Conservation (phyloP, 2,888 invertebrate species). For the Punctoribates punctum region DNA sequence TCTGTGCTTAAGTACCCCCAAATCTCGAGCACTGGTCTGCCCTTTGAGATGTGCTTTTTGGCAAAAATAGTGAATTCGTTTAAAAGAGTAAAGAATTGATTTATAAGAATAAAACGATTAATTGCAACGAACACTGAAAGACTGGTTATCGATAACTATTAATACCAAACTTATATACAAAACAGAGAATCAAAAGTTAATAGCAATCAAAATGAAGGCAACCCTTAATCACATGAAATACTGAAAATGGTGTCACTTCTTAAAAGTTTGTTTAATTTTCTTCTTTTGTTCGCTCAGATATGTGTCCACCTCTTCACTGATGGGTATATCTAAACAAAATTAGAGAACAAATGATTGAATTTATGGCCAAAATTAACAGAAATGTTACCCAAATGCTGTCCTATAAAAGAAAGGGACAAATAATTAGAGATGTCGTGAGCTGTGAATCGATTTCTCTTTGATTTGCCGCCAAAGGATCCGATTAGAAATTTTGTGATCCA, state of each 20-base stretch:
- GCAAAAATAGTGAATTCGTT: no score
- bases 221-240: not conserved
- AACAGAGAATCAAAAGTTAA: not conserved
- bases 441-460: slow-evolving; percentile 47
- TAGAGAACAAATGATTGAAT: not conserved
- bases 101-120: no score
- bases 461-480: slow-evolving; percentile 45
- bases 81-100: no score
- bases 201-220: not conserved
- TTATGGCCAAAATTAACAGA: not conserved
- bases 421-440: slow-evolving; percentile 51
- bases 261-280: slow-evolving; percentile 17
- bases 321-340: slow-evolving; percentile 29
- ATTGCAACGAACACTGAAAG: no score
- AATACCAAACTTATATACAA: not conserved
- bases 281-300: slow-evolving; percentile 36
- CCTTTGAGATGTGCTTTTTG: no score
- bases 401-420: slow-evolving; percentile 50
- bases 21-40: no score
- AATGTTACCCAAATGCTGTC: slow-evolving; percentile 48
- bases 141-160: no score
- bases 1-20: no score
- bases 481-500: slow-evolving; percentile 50
- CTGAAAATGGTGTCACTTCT: not conserved
- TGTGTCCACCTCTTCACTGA: slow-evolving; percentile 20